Conservation (phyloP, 2,888 invertebrate genomes). For the Choristoneura rosaceana region DNA sequence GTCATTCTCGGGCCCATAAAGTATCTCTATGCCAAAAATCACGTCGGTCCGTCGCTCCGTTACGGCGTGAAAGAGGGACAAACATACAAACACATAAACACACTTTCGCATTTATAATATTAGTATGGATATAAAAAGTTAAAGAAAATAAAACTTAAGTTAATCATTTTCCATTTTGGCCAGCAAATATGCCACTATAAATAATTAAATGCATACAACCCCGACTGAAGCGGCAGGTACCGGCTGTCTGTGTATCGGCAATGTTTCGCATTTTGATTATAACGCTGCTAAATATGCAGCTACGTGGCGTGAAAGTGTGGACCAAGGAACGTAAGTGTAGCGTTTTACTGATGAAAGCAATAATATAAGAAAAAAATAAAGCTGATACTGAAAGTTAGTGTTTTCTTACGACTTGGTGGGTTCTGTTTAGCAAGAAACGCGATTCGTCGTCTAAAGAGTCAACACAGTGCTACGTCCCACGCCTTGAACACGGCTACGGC, state of each 20-base stretch:
- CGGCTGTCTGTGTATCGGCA: conserved; percentile 30
- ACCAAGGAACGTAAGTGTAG: not conserved
- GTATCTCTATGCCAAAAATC: too few species aligned
- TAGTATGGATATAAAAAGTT: too few species aligned
- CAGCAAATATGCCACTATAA: too few species aligned
- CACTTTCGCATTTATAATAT: too few species aligned
- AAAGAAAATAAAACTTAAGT: too few species aligned
- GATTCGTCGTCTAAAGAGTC: not conserved
- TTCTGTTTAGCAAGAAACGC: not conserved
- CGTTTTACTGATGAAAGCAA: not conserved
- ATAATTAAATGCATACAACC: conserved; percentile 1
- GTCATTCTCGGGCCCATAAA: too few species aligned
- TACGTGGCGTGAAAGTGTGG: not conserved
- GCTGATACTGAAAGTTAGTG: too few species aligned
- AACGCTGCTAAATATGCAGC: conserved; percentile 27
- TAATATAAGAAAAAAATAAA: not conserved
- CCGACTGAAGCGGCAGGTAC: conserved; percentile 11
- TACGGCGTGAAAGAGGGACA: too few species aligned
- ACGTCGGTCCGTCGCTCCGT: too few species aligned
- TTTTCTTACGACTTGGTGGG: too few species aligned
- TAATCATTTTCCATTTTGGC: too few species aligned
- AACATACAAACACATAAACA: too few species aligned
- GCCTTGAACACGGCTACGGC: conserved; percentile 21
- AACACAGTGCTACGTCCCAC: not conserved
- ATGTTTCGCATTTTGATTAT: conserved; percentile 48